A percentile compares a stretch with the other conserved stretches of the same genome.
phyloP scores from a whole-genome alignment of 2,113 vertebrate genomes.

The Gobiocypris rarus region DNA sequence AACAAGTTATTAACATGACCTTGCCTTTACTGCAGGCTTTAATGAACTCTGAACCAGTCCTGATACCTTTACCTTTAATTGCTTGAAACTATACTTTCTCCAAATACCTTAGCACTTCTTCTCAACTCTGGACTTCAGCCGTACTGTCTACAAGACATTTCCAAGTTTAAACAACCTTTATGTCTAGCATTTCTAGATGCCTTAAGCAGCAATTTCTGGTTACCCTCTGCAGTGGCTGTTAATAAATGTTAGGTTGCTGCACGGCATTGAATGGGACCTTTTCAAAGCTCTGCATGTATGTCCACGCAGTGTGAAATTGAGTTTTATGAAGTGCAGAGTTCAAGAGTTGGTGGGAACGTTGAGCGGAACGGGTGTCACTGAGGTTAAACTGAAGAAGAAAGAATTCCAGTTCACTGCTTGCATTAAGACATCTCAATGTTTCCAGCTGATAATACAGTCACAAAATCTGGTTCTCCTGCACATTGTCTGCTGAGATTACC shows the following conservation, averaged over 20 bases:
- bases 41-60: background rate
- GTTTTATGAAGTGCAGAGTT: conserved; percentile 47
- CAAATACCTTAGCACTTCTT: background rate
- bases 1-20: background rate
- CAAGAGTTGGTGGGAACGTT: background rate
- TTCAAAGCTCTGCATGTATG: conserved; percentile 27
- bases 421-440: background rate
- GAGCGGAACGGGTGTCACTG: background rate
- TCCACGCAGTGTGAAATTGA: conserved; percentile 55
- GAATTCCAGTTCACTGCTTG: background rate
- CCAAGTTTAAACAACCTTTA: background rate
- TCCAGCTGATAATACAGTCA: background rate
- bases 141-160: background rate
- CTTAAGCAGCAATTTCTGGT: conserved; percentile 13
- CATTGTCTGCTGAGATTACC: conserved; percentile 16
- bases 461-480: background rate
- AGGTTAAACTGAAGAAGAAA: conserved; percentile 31
- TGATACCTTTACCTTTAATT: background rate
- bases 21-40: background rate
- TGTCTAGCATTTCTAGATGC: background rate
- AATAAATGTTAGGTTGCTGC: conserved; percentile 41
- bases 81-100: background rate
- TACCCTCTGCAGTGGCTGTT: conserved; percentile 28
- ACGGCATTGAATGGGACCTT: conserved; percentile 6
- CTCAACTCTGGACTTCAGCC: background rate